Percentiles rank a stretch among this genome's conserved stretches.
phyloP scores from a whole-genome alignment of 1,140 invertebrate genomes.

The Coptotermes formosanus region DNA sequence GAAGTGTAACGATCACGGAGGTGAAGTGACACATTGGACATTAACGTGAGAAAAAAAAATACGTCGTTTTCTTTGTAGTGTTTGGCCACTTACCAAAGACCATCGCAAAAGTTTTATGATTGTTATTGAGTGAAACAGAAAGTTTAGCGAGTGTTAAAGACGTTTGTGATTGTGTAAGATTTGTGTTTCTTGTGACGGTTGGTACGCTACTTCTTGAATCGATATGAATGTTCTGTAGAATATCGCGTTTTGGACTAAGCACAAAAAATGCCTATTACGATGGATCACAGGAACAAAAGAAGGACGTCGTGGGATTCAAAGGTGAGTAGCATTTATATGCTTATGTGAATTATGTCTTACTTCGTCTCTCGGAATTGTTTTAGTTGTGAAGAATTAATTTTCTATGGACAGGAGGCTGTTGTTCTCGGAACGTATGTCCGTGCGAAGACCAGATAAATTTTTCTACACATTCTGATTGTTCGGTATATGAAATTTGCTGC shows the following conservation, averaged over 20 bases:
- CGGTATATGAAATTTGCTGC: too few relatives aligned
- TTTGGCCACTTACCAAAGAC: neutral
- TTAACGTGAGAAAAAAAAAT: neutral
- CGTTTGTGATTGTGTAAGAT: neutral
- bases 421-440: too few relatives aligned
- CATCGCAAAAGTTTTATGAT: neutral
- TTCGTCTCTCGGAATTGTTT: neutral
- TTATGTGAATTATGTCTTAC: neutral
- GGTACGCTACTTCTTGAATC: neutral
- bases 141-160: neutral
- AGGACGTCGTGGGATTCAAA: constrained; percentile 20
- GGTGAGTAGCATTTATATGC: neutral
- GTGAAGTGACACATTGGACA: neutral
- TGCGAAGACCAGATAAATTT: too few relatives aligned
- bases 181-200: neutral
- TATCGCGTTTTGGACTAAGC: neutral
- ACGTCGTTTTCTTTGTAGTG: neutral
- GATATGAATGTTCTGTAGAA: neutral
- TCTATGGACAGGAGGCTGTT: too few relatives aligned
- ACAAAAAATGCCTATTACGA: neutral
- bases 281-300: constrained; percentile 25
- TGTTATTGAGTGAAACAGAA: neutral
- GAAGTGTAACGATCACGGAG: neutral
- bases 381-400: neutral
- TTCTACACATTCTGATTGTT: too few relatives aligned